A percentile compares a stretch with the other conserved stretches of the same genome.
Conservation (phyloP, 2,888 invertebrate genomes). For the Hypsopygia costalis region DNA sequence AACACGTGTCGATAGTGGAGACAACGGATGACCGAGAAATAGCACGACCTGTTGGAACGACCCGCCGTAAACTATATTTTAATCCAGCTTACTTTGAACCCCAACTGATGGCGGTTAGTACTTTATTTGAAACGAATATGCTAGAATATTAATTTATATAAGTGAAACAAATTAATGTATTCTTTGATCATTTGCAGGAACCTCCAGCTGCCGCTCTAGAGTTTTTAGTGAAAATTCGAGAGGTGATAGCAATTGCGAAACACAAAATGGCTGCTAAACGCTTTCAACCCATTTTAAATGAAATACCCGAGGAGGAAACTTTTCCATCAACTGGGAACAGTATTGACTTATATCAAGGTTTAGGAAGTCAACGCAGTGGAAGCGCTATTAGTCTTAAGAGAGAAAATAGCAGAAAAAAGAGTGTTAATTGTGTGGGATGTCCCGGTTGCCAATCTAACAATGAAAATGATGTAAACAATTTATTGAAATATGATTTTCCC, state of each 20-base stretch:
- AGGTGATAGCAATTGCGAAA: slow-evolving; percentile 94
- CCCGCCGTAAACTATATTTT: slow-evolving; percentile 90
- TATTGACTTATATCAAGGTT: slow-evolving; percentile 66
- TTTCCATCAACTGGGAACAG: slow-evolving; percentile 68
- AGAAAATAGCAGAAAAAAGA: slow-evolving; percentile 81
- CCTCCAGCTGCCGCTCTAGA: slow-evolving; percentile 95
- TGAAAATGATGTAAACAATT: slow-evolving; percentile 46
- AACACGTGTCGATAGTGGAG: slow-evolving; percentile 92
- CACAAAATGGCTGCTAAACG: slow-evolving; percentile 92
- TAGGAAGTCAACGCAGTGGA: slow-evolving; percentile 75
- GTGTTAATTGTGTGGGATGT: slow-evolving; percentile 81
- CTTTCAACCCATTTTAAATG: slow-evolving; percentile 88
- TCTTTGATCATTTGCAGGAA: slow-evolving; percentile 78
- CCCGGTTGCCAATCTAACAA: slow-evolving; percentile 80
- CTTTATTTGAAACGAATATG: too few species aligned
- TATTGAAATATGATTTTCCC: slow-evolving; percentile 63
- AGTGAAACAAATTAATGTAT: not conserved
- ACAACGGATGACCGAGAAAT: slow-evolving; percentile 87
- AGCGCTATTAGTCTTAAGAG: slow-evolving; percentile 81
- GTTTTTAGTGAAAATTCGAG: slow-evolving; percentile 92
- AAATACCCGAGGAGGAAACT: slow-evolving; percentile 90
- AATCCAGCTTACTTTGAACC: slow-evolving; percentile 96
- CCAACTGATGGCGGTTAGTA: slow-evolving; percentile 87
- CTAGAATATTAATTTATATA: not conserved
- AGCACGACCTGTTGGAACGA: slow-evolving; percentile 84